Conservation (phyloP, 2,113 vertebrate genomes). For the Ophiodon elongatus region DNA sequence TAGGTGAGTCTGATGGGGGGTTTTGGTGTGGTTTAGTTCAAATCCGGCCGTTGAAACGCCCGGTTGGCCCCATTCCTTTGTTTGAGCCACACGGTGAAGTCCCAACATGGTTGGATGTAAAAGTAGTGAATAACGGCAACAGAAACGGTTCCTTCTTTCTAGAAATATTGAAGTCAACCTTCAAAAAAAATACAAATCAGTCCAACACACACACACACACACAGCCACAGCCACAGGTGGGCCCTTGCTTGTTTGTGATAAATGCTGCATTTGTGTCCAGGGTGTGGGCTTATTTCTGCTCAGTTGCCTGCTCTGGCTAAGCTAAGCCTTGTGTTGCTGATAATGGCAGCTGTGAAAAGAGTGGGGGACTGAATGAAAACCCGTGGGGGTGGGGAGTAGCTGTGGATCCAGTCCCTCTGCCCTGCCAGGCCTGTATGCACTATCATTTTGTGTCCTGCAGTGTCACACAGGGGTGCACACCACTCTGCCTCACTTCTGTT, state of each 20-base stretch:
- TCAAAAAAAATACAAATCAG: background rate
- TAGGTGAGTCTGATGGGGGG: too few species aligned
- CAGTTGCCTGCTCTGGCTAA: constrained; percentile 76
- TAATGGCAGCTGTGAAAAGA: constrained; percentile 80
- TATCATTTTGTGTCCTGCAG: constrained; percentile 68
- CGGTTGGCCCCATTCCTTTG: too few species aligned
- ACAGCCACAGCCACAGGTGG: constrained; percentile 29
- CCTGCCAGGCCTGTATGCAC: constrained; percentile 78
- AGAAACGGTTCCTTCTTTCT: background rate
- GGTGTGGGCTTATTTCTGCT: constrained; percentile 76
- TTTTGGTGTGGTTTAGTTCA: too few species aligned
- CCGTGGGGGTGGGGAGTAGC: constrained; percentile 66
- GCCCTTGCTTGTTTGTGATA: constrained; percentile 68
- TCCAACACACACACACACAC: background rate
- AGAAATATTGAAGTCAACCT: constrained; percentile 5
- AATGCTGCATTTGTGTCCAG: constrained; percentile 65
- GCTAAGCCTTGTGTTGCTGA: constrained; percentile 80
- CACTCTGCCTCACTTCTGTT: constrained; percentile 40
- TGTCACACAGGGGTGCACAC: constrained; percentile 63
- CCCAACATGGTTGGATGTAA: background rate
- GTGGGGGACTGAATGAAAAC: constrained; percentile 76
- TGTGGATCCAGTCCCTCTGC: constrained; percentile 63
- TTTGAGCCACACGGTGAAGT: background rate
- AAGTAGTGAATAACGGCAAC: background rate
- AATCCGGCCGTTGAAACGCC: too few species aligned